Conservation (phyloP, 1,140 invertebrate genomes). For the Brachionus koreanus region DNA sequence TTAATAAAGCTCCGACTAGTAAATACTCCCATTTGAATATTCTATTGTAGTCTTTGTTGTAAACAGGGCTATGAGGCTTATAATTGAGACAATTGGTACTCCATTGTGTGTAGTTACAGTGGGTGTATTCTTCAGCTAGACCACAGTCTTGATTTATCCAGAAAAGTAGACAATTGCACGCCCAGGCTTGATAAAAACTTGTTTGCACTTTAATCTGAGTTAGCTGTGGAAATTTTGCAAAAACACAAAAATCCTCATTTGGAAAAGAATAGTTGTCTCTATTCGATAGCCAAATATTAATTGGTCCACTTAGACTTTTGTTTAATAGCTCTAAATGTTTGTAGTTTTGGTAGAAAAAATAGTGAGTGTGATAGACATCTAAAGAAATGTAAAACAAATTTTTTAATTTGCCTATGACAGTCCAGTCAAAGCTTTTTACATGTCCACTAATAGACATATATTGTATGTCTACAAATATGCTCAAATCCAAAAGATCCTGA, state of each 20-base stretch:
- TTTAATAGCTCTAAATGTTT: background rate
- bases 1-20: background rate
- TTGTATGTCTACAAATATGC: background rate
- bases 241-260: background rate
- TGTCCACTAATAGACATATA: background rate
- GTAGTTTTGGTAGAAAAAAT: background rate
- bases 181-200: background rate
- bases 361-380: background rate
- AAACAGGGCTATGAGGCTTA: background rate
- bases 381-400: background rate
- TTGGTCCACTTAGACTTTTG: background rate
- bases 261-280: background rate
- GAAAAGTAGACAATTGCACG: background rate
- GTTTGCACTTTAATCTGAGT: background rate
- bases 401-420: background rate
- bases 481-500: background rate
- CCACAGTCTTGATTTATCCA: background rate
- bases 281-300: background rate
- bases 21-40: background rate
- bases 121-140: background rate
- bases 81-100: background rate
- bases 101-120: background rate
- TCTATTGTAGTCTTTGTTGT: background rate
- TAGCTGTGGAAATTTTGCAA: background rate
- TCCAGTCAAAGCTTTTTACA: background rate